Base-by-base conservation (phyloP, 1,140 invertebrate species). In the Trachelipus rathkii region DNA sequence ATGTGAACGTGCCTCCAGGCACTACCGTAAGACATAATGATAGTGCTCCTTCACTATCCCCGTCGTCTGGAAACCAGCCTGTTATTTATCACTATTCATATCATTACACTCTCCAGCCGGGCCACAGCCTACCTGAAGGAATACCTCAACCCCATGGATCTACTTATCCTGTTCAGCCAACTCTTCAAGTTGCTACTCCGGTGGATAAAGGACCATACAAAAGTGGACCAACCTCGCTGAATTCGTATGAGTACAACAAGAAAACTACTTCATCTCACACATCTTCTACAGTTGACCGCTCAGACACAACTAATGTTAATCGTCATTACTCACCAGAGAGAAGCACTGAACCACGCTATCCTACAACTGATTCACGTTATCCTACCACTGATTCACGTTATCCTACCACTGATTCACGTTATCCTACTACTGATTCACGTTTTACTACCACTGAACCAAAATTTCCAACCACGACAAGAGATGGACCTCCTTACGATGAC, bases 71-170 rank as follows among this genome's bases (percentile, higher is more conserved):
- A 46, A 72, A 19, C 19, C 76, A 81, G 67, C 80, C 80, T 10
- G 77, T 81, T 44, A 81, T 81, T 23, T 81, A 81, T 53, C 80
- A 81, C 71, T 81, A 81, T 73, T 81, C 80, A 21, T 81, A 81
- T 44, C 80, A 81, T 76, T 81, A 81, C 72, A 81, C 80, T 24
- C 78, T 81, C 46, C 80, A 81, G 71, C 80, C 80, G 10, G 80
- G 80, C 33, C 80, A 81, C 66, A 74, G 72, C 15, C 73, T 78
- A 8, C 80, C 80, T 50, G 80, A 81, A 6, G 80, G 80, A 33
- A 75, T 74, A n/a, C 77, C 80, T 13, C 77, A 76, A 15, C 80
- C 80, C 23, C 80, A 75, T 43, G 53, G 50, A 44, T 73, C 21
- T 24, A 44, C 7, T 21, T 33, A 33, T 33, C 68, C 68, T 13